Percentiles rank a stretch among this genome's conserved stretches.
These are phyloP conservation scores for Leistus spinibarbis DNA, from an alignment of 2,888 invertebrate species.

Conservation along the genomic window DNA sequence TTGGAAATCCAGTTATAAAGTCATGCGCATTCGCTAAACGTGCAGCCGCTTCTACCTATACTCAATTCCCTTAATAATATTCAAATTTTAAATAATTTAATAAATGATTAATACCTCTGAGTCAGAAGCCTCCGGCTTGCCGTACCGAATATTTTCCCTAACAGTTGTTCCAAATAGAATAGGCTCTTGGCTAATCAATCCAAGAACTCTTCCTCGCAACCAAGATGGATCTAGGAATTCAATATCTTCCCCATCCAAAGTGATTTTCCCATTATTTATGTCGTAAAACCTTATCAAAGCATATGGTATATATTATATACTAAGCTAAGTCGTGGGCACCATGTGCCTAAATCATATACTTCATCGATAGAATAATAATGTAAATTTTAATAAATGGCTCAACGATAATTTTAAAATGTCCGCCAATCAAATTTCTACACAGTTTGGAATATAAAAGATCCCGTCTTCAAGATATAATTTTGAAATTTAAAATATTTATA, in stretches of 20 bases:
- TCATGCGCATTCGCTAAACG: constrained; percentile 88
- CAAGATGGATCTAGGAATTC: constrained; percentile 77
- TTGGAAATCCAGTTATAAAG: constrained; percentile 83
- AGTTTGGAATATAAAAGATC: no score
- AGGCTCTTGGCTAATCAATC: constrained; percentile 93
- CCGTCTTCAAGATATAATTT: no score
- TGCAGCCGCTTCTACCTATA: constrained; percentile 78
- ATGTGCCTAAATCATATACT: no score
- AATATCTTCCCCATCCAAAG: constrained; percentile 78
- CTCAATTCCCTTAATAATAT: not conserved
- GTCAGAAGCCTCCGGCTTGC: constrained; percentile 71
- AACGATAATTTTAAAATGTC: no score
- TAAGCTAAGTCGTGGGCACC: not conserved
- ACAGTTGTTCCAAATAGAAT: constrained; percentile 90
- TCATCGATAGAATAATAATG: no score
- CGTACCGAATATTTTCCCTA: constrained; percentile 93
- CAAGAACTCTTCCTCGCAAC: constrained; percentile 83
- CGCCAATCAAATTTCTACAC: no score
- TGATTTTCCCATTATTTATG: constrained; percentile 71
- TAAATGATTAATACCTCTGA: no score
- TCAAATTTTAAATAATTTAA: constrained; percentile 1
- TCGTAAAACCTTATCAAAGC: constrained; percentile 86
- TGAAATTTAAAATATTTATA: no score
- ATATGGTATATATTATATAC: not conserved
- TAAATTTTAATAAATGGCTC: not conserved